Evolutionary conservation across 2,113 vertebrate species (phyloP).

Genomic region (Podiceps cristatus): DNA sequence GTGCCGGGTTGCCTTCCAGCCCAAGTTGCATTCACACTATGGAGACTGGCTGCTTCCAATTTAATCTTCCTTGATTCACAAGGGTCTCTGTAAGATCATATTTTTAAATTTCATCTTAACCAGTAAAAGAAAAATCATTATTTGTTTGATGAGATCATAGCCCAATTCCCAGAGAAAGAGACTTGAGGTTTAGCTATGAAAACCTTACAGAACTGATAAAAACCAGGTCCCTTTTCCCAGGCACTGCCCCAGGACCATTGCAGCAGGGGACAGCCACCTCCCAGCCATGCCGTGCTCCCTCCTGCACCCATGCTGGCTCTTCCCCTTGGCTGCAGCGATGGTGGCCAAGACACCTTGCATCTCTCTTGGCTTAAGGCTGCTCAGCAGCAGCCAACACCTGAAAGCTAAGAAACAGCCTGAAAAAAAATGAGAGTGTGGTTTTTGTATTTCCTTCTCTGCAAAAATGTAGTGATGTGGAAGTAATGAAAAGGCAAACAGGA

Average conservation of each 20-base stretch:
- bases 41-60: neutral
- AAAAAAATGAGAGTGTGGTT: neutral
- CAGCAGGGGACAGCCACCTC: neutral
- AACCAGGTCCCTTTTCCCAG: neutral
- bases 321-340: neutral
- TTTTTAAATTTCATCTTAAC: neutral
- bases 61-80: neutral
- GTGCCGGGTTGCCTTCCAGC: neutral
- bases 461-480: neutral
- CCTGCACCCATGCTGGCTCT: neutral
- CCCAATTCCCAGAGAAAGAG: neutral
- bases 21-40: neutral
- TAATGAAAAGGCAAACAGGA: neutral
- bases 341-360: neutral
- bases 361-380: neutral
- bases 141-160: neutral
- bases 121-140: neutral
- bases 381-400: neutral
- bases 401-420: neutral
- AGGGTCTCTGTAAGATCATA: neutral
- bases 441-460: neutral
- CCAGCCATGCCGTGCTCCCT: fast-evolving
- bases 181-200: neutral
- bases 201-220: neutral
- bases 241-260: neutral